A percentile compares a stretch with the other conserved stretches of the same genome.
Conservation (phyloP, 2,797 vertebrate genomes). For the Xenops minutus region DNA sequence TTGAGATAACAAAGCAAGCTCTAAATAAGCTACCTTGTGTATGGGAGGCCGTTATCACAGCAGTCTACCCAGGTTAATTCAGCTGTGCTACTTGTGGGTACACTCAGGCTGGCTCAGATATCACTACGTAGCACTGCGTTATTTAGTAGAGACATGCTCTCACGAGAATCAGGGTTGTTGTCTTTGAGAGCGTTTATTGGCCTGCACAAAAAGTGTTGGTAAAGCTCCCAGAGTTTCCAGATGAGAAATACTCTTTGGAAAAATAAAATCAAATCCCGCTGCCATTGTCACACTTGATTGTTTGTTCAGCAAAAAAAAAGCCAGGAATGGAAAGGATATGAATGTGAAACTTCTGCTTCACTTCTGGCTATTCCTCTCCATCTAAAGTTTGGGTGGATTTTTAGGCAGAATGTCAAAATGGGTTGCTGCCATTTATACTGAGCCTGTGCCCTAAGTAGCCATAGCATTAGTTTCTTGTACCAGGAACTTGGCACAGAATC, state of each 20-base stretch:
- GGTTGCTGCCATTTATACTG: neutral
- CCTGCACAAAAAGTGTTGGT: neutral
- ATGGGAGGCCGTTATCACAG: constrained; percentile 40
- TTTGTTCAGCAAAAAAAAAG: neutral
- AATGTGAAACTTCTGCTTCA: neutral
- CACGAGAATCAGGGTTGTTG: neutral
- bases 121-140: neutral
- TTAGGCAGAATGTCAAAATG: neutral
- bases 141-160: neutral
- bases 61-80: constrained; percentile 63
- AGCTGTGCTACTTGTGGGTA: constrained; percentile 23
- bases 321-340: neutral
- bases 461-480: neutral
- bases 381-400: neutral
- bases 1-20: constrained; percentile 53
- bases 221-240: neutral
- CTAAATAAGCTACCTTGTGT: constrained; percentile 47
- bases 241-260: neutral
- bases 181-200: constrained; percentile 7
- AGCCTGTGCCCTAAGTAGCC: neutral
- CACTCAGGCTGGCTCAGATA: neutral
- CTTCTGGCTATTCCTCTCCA: neutral
- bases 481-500: neutral
- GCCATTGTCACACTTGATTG: neutral
- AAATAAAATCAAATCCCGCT: neutral